phyloP scores from a whole-genome alignment of 2,797 vertebrate genomes.

The Euphonia xanthogaster region DNA sequence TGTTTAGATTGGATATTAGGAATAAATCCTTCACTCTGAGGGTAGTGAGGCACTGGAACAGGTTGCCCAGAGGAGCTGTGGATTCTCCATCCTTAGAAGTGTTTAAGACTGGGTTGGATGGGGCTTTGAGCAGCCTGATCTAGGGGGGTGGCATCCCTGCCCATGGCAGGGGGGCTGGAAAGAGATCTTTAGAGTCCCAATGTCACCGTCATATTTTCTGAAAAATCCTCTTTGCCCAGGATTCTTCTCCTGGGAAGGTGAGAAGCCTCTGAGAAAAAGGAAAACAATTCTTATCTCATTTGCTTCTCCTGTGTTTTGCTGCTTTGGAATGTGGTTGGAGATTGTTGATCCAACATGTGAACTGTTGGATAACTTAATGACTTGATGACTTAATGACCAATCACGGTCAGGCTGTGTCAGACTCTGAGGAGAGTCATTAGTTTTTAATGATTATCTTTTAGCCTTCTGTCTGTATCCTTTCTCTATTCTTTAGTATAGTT shows the following conservation, averaged over 20 bases:
- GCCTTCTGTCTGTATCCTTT: no score
- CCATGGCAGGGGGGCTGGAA: accelerated
- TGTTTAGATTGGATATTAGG: background rate
- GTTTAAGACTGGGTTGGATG: background rate
- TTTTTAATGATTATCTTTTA: no score
- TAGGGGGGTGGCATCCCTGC: background rate
- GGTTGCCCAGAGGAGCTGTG: background rate
- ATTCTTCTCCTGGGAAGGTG: no score
- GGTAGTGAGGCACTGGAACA: background rate
- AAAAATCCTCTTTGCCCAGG: no score
- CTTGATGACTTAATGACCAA: no score
- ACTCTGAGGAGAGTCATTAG: no score
- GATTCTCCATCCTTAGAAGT: background rate
- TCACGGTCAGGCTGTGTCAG: no score
- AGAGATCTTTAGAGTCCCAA: no score
- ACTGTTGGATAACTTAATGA: no score
- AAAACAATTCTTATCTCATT: background rate
- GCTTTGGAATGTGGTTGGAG: background rate
- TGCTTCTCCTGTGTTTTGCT: background rate
- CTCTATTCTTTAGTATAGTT: no score
- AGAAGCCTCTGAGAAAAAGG: no score
- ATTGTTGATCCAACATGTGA: background rate
- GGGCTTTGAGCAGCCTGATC: background rate
- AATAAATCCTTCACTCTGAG: background rate
- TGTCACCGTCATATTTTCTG: background rate